Evolutionary conservation across 2,113 vertebrate genomes (phyloP).

Genomic region (Setophaga kirtlandii): DNA sequence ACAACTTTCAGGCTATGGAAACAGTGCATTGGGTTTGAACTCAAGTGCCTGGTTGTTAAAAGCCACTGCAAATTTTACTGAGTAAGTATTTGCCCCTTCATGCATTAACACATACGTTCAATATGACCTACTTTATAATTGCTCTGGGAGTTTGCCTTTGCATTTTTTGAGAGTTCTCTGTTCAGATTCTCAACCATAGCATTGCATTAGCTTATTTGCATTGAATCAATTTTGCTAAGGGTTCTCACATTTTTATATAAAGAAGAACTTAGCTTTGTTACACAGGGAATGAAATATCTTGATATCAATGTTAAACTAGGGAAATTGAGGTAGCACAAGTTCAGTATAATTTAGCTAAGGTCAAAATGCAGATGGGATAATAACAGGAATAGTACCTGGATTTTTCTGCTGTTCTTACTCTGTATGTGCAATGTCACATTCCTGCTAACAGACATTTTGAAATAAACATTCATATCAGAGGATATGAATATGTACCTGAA

Average conservation of each 20-base stretch:
- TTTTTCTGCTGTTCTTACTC: not conserved
- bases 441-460: not conserved
- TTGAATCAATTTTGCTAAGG: slow-evolving; percentile 42
- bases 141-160: slow-evolving; percentile 59
- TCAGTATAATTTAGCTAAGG: slow-evolving; percentile 35
- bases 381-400: not conserved
- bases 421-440: not conserved
- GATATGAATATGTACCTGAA: not conserved
- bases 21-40: not conserved
- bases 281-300: not conserved
- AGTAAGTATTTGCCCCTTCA: not conserved
- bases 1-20: not conserved
- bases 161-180: slow-evolving; percentile 47
- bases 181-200: slow-evolving; percentile 21
- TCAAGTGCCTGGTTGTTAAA: not conserved
- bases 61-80: not conserved
- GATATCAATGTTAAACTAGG: not conserved
- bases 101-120: slow-evolving; percentile 1
- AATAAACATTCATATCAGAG: not conserved
- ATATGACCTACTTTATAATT: slow-evolving; percentile 65
- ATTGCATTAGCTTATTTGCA: slow-evolving; percentile 47
- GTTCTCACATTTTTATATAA: slow-evolving; percentile 21
- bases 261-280: slow-evolving; percentile 18
- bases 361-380: slow-evolving; percentile 3
- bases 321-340: slow-evolving; percentile 24